Evolutionary conservation across 2,113 vertebrate genomes (phyloP).

Genomic region (Oreochromis aureus): DNA sequence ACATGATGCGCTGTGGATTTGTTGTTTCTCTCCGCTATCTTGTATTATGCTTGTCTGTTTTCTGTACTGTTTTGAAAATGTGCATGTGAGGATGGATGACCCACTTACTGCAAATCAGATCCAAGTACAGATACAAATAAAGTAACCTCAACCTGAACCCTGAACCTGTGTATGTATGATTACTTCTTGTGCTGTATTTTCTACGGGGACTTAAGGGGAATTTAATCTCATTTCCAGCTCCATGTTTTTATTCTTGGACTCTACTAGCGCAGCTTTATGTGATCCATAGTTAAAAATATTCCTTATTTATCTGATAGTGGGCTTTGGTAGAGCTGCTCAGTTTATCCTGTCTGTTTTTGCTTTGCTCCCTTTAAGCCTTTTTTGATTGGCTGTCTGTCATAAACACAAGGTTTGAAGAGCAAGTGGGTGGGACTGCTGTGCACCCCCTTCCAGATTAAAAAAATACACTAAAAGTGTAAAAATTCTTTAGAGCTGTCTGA

Average conservation of each 20-base stretch:
- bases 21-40: neutral
- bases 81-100: neutral
- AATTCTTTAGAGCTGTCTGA: neutral
- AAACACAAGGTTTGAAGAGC: neutral
- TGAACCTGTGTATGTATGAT: neutral
- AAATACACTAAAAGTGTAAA: neutral
- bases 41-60: neutral
- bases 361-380: neutral
- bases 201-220: neutral
- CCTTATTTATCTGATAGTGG: neutral
- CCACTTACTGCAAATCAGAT: neutral
- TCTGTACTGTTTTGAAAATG: neutral
- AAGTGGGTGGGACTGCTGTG: neutral
- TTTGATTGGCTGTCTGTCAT: neutral
- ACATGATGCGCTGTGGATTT: neutral
- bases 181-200: neutral
- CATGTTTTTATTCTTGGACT: neutral
- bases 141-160: neutral
- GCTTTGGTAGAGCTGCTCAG: neutral
- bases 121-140: neutral
- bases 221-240: neutral
- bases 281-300: neutral
- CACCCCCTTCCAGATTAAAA: neutral
- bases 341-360: neutral
- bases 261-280: neutral